Conservation (phyloP, 2,797 vertebrate species). For the Pyrocephalus nanus region DNA sequence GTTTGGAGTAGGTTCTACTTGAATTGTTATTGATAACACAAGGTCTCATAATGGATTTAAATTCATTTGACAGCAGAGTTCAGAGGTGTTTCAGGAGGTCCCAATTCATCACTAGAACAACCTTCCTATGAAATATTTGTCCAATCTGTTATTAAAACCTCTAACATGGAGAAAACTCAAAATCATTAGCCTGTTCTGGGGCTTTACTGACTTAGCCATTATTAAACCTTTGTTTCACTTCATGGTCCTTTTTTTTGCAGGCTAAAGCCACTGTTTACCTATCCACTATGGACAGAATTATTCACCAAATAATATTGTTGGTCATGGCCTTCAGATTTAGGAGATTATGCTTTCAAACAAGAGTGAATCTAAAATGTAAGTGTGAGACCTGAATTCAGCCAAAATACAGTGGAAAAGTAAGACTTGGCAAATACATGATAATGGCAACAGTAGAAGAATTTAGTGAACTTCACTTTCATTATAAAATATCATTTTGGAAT, state of each 20-base stretch:
- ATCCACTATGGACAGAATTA: neutral
- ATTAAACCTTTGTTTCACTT: neutral
- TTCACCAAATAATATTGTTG: neutral
- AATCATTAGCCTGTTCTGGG: neutral
- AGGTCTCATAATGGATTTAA: neutral
- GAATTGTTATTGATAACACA: neutral
- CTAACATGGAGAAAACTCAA: neutral
- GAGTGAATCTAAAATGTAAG: neutral
- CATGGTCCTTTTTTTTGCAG: neutral
- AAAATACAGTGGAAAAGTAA: neutral
- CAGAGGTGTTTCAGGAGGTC: neutral
- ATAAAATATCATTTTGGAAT: neutral
- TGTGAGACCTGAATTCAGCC: neutral
- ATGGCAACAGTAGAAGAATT: neutral
- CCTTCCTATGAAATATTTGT: neutral
- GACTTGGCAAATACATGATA: neutral
- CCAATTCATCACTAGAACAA: neutral
- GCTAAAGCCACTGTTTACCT: neutral
- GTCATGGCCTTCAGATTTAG: neutral
- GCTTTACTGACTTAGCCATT: neutral
- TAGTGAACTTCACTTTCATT: neutral
- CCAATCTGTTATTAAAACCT: neutral
- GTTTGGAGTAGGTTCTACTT: neutral
- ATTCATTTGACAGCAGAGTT: neutral
- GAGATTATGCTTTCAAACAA: neutral